Percentiles rank a stretch among this genome's conserved stretches.
Conservation (phyloP, 2,888 invertebrate genomes). For the Azorinus chamasolen region DNA sequence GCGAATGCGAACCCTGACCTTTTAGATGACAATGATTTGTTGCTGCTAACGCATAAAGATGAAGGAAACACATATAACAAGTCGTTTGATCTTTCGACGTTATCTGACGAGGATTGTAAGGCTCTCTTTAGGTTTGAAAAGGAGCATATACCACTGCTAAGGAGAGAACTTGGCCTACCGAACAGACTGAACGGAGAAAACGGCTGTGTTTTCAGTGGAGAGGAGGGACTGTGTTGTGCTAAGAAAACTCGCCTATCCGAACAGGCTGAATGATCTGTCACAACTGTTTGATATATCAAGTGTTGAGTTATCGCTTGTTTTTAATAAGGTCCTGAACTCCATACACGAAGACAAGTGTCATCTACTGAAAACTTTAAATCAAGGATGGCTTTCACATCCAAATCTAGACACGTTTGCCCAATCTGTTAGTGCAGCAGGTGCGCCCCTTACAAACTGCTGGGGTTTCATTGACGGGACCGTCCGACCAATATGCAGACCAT, state of each 20-base stretch:
- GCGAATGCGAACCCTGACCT: background rate
- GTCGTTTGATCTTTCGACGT: background rate
- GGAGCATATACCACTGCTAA: background rate
- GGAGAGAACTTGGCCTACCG: background rate
- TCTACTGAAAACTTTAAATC: conserved; percentile 3
- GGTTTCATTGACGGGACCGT: conserved; percentile 35
- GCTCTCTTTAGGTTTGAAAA: conserved; percentile 4
- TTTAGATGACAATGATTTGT: background rate
- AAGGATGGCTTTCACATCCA: background rate
- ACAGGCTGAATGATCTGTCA: background rate
- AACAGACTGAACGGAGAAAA: background rate
- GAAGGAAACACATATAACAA: background rate
- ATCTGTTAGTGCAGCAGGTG: background rate
- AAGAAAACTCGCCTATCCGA: conserved; percentile 3
- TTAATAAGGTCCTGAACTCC: background rate
- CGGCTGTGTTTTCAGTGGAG: background rate
- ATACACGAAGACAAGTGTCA: background rate
- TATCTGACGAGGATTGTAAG: background rate
- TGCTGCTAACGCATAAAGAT: background rate
- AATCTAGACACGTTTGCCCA: background rate
- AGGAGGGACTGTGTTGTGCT: background rate
- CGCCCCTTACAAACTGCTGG: conserved; percentile 5
- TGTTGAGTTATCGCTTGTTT: background rate
- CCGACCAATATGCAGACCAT: conserved; percentile 44
- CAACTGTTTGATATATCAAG: background rate